Conservation (phyloP, 1,140 invertebrate species). For the Apis cerana region DNA sequence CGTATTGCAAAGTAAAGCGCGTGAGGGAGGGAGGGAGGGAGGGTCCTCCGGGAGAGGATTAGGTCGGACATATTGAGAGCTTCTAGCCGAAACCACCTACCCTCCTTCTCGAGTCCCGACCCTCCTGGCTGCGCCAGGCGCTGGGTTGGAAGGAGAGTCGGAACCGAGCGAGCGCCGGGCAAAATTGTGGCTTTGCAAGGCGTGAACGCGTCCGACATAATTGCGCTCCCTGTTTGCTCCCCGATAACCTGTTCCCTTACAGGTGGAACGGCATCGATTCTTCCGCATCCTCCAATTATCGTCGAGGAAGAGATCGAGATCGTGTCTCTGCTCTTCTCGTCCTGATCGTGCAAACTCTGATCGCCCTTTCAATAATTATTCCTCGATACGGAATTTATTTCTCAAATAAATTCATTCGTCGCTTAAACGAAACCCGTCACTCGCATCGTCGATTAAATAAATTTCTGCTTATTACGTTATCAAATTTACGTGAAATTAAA, state of each 20-base stretch:
- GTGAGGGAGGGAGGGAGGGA: constrained; percentile 21
- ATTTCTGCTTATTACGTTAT: constrained; percentile 26
- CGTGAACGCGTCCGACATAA: constrained; percentile 45
- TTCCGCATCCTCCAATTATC: background rate
- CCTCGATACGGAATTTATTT: background rate
- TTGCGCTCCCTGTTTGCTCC: constrained; percentile 25
- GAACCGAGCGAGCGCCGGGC: constrained; percentile 20
- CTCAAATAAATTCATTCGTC: constrained; percentile 5
- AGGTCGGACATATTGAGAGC: constrained; percentile 77
- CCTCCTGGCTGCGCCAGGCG: too few species aligned
- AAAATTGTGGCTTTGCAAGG: constrained; percentile 48
- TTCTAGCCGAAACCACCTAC: constrained; percentile 66
- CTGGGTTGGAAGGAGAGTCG: constrained; percentile 2
- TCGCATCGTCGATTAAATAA: constrained; percentile 23
- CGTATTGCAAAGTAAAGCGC: constrained; percentile 69
- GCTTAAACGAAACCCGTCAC: constrained; percentile 19
- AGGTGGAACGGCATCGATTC: background rate
- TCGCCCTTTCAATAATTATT: too few species aligned
- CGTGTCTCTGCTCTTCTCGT: too few species aligned
- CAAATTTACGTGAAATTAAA: constrained; percentile 28
- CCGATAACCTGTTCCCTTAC: constrained; percentile 6
- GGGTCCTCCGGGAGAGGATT: constrained; percentile 70
- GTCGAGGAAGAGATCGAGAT: too few species aligned
- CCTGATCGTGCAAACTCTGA: background rate
- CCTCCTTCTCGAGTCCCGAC: constrained; percentile 50